Evolutionary conservation across 1,140 invertebrate genomes (phyloP).

Genomic region (Acromyrmex echinatior): DNA sequence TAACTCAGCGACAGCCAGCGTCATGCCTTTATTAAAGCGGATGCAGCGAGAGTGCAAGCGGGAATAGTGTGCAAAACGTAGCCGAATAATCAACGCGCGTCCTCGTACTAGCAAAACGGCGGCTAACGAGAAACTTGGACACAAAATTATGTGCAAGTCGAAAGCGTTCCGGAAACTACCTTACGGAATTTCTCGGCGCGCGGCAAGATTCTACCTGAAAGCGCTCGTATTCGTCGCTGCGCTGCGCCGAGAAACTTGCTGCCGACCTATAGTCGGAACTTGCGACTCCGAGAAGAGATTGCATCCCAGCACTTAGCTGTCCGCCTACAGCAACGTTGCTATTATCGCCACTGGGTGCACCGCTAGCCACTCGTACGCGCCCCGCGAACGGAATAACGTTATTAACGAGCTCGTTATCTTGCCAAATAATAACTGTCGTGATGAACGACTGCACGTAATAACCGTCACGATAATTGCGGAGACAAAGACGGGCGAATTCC

Average conservation of each 20-base stretch:
- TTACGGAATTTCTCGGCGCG: neutral
- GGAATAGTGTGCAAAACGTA: constrained; percentile 46
- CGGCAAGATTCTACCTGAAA: constrained; percentile 20
- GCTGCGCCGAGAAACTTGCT: constrained; percentile 17
- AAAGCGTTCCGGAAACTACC: constrained; percentile 20
- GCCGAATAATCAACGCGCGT: constrained; percentile 67
- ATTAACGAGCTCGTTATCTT: constrained; percentile 63
- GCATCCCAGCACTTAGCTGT: neutral
- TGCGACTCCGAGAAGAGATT: constrained; percentile 20
- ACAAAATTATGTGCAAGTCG: constrained; percentile 57
- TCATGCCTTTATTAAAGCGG: constrained; percentile 56
- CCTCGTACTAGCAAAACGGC: constrained; percentile 28
- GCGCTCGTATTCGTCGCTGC: constrained; percentile 19
- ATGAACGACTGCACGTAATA: constrained; percentile 53
- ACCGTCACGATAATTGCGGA: constrained; percentile 49
- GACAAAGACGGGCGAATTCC: constrained; percentile 54
- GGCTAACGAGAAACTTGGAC: constrained; percentile 71
- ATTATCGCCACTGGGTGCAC: constrained; percentile 28
- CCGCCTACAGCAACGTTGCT: neutral
- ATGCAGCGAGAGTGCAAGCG: constrained; percentile 29
- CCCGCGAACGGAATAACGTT: constrained; percentile 35
- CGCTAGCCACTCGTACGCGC: neutral
- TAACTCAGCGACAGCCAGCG: constrained; percentile 36
- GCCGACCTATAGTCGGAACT: neutral
- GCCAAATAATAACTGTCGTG: constrained; percentile 54